phyloP scores from a whole-genome alignment of 2,797 vertebrate genomes.

The Eulemur coronatus region DNA sequence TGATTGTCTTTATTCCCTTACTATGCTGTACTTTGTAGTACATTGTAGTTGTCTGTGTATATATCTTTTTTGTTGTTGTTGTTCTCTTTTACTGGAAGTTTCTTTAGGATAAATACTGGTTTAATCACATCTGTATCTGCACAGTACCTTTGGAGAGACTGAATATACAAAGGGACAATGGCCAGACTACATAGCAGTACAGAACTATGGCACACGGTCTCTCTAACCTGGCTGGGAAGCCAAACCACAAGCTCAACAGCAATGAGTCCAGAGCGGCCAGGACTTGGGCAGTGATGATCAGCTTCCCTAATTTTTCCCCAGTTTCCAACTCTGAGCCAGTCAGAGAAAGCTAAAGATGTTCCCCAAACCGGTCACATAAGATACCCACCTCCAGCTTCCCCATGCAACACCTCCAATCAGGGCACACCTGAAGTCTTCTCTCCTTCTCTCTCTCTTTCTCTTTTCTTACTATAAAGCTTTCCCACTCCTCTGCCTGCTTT shows the following conservation, averaged over 20 bases:
- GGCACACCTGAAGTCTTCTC: neutral
- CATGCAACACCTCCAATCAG: neutral
- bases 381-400: neutral
- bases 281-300: neutral
- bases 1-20: too few relatives aligned
- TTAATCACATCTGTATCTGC: neutral
- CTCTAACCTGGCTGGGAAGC: neutral
- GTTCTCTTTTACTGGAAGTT: neutral
- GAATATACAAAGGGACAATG: neutral
- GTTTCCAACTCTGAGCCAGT: neutral
- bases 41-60: neutral
- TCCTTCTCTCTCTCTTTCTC: too few relatives aligned
- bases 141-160: neutral
- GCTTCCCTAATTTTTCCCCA: neutral
- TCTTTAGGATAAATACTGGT: neutral
- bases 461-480: neutral
- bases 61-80: neutral
- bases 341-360: neutral
- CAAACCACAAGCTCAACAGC: neutral
- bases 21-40: neutral
- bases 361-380: neutral
- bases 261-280: neutral
- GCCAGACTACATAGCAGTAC: neutral
- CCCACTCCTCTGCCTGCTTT: neutral
- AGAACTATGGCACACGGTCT: neutral